Evolutionary conservation across 2,113 vertebrate species (phyloP).

Genomic region (Takifugu bimaculatus): DNA sequence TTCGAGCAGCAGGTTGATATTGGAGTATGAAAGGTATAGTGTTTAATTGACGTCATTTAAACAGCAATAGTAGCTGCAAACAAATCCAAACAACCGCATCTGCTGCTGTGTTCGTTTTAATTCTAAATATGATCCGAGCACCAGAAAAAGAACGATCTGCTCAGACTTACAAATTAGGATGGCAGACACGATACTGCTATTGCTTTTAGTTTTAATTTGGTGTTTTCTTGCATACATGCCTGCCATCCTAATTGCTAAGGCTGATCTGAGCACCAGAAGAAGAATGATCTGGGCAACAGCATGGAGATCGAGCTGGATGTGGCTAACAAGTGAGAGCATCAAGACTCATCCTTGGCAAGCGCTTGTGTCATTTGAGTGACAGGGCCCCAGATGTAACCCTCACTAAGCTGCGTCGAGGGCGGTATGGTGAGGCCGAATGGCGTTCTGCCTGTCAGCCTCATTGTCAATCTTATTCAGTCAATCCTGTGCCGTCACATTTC

Average conservation of each 20-base stretch:
- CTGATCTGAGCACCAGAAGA: conserved; percentile 34
- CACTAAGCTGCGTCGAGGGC: conserved; percentile 66
- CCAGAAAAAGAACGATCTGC: too few relatives aligned
- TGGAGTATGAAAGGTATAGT: background rate
- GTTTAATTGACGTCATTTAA: background rate
- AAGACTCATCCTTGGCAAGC: conserved; percentile 54
- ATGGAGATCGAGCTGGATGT: conserved; percentile 42
- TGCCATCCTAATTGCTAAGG: conserved; percentile 55
- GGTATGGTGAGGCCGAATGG: conserved; percentile 44
- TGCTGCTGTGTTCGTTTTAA: too few relatives aligned
- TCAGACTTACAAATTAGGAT: too few relatives aligned
- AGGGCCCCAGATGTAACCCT: conserved; percentile 67
- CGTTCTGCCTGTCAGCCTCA: conserved; percentile 61
- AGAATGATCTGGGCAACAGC: conserved; percentile 36
- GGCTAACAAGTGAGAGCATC: conserved; percentile 44
- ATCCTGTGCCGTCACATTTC: conserved; percentile 58
- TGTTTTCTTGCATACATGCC: conserved; percentile 25
- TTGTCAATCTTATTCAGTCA: conserved; percentile 51
- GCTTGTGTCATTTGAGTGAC: conserved; percentile 72
- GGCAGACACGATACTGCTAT: too few relatives aligned
- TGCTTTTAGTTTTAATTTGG: conserved; percentile 21
- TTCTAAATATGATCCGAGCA: too few relatives aligned
- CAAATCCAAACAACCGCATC: too few relatives aligned
- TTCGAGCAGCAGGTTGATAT: conserved; percentile 8
- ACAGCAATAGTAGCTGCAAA: too few relatives aligned